Evolutionary conservation across 2,797 vertebrate species (phyloP).

Genomic region (Rallus crepitans): DNA sequence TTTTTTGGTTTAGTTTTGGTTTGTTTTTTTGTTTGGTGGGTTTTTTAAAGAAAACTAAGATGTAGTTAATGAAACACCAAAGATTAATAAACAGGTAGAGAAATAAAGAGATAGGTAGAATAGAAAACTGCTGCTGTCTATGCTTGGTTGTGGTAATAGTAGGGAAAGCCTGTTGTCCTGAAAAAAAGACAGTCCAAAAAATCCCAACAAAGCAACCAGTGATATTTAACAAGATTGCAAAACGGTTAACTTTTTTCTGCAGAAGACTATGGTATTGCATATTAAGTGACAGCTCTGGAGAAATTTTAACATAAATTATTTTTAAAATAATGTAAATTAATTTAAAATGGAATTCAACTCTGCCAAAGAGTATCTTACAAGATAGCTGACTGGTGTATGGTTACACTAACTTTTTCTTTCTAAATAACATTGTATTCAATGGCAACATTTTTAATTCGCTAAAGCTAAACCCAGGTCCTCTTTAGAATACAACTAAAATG

Average conservation of each 20-base stretch:
- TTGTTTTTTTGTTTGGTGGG: too few relatives aligned
- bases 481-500: neutral
- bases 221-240: neutral
- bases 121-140: neutral
- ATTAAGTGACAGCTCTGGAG: neutral
- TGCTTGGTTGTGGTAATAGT: neutral
- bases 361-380: neutral
- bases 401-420: neutral
- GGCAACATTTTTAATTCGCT: neutral
- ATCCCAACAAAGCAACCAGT: fast-evolving
- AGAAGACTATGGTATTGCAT: neutral
- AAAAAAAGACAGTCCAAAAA: neutral
- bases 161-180: neutral
- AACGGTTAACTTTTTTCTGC: neutral
- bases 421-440: neutral
- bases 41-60: neutral
- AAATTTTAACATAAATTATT: neutral
- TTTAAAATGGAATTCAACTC: neutral
- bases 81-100: neutral
- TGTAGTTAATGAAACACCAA: neutral
- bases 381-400: neutral
- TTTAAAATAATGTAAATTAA: neutral
- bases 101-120: neutral
- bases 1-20: neutral
- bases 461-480: neutral